Conservation (phyloP, 2,888 invertebrate species). For the Agrochola lychnidis region DNA sequence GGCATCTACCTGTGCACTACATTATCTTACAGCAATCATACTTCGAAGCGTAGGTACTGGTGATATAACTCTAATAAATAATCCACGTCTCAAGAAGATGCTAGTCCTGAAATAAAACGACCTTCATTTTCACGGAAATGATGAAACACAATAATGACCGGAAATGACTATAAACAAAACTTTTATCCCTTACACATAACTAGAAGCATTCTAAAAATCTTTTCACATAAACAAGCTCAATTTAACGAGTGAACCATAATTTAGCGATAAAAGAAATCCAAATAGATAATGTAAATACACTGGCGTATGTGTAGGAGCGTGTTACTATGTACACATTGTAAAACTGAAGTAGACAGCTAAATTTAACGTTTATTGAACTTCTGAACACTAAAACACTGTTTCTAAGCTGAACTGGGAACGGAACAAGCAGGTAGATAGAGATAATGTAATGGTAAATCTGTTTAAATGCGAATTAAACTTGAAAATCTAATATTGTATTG, state of each 20-base stretch:
- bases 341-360: conserved; percentile 48
- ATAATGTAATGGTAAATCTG: neutral
- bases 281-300: conserved; percentile 56
- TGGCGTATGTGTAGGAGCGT: conserved; percentile 8
- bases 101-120: neutral
- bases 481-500: neutral
- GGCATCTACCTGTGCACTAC: neutral
- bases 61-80: neutral
- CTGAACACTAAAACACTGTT: conserved; percentile 30
- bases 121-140: conserved; percentile 12
- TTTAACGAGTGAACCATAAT: conserved; percentile 54
- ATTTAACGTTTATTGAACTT: conserved; percentile 39
- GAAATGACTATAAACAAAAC: conserved; percentile 27
- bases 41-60: neutral
- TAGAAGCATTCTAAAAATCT: conserved; percentile 35
- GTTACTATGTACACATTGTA: conserved; percentile 49
- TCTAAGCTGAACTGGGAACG: conserved; percentile 14
- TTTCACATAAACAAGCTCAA: conserved; percentile 14
- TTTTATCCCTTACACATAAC: conserved; percentile 10
- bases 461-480: conserved; percentile 25
- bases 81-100: neutral
- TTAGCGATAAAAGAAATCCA: conserved; percentile 53
- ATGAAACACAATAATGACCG: conserved; percentile 33
- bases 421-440: conserved; percentile 1
- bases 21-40: neutral